Percentiles rank a stretch among this genome's conserved stretches.
Conservation (phyloP, 2,113 vertebrate genomes). For the Phaetusa simplex region DNA sequence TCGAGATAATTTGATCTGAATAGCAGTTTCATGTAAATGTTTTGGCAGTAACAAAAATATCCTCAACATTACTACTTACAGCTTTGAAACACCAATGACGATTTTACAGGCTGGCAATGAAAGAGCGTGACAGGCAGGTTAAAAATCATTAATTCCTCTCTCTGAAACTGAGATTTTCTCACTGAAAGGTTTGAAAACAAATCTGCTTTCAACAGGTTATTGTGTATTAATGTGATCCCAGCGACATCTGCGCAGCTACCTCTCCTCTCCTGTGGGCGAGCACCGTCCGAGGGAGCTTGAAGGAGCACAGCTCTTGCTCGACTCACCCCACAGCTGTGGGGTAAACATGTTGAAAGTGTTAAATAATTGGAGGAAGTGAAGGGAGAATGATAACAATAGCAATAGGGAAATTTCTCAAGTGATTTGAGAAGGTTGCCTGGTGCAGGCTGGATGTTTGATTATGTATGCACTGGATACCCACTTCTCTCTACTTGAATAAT, state of each 20-base stretch:
- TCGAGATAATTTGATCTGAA: constrained; percentile 53
- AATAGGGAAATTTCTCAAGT: background rate
- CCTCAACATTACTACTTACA: constrained; percentile 8
- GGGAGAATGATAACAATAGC: constrained; percentile 37
- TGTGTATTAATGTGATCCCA: background rate
- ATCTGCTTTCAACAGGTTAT: constrained; percentile 29
- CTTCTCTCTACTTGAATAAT: constrained; percentile 62
- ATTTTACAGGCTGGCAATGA: background rate
- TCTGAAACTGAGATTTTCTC: background rate
- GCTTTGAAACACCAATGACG: constrained; percentile 9
- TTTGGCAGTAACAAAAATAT: constrained; percentile 63
- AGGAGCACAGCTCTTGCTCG: background rate
- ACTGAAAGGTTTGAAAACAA: constrained; percentile 8
- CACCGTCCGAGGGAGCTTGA: background rate
- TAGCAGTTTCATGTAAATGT: constrained; percentile 53
- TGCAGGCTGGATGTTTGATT: constrained; percentile 47
- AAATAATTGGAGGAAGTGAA: constrained; percentile 67
- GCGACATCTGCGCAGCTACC: constrained; percentile 21
- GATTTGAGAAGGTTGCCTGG: constrained; percentile 6
- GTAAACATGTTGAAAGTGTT: constrained; percentile 51
- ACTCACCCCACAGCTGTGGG: constrained; percentile 47
- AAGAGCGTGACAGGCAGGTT: constrained; percentile 41
- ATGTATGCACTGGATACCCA: constrained; percentile 48
- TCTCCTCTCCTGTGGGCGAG: background rate
- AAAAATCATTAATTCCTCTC: background rate